Evolutionary conservation across 2,113 vertebrate species (phyloP).

Genomic region (Pyrgilauda ruficollis): DNA sequence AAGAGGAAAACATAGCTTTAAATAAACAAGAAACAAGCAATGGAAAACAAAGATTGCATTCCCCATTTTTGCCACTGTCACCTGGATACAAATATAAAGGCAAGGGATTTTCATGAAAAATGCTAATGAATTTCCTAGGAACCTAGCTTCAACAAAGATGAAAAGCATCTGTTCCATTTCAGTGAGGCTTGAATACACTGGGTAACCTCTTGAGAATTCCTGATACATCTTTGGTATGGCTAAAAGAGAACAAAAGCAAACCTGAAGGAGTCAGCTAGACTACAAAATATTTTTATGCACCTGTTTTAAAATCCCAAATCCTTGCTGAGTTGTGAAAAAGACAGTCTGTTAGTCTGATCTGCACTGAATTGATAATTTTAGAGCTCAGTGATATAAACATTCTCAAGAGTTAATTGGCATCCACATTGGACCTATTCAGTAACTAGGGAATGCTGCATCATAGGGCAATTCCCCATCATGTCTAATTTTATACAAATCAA

Average conservation of each 20-base stretch:
- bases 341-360: neutral
- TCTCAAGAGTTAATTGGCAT: neutral
- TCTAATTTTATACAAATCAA: neutral
- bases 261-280: neutral
- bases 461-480: neutral
- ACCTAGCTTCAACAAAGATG: neutral
- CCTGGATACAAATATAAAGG: neutral
- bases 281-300: neutral
- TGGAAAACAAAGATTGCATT: neutral
- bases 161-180: constrained; percentile 10
- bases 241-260: neutral
- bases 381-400: neutral
- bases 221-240: neutral
- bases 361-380: neutral
- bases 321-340: neutral
- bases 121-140: constrained; percentile 16
- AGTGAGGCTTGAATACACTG: neutral
- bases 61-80: neutral
- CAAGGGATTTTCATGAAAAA: constrained; percentile 3
- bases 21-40: neutral
- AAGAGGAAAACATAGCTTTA: neutral
- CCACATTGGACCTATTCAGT: neutral
- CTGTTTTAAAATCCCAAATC: neutral
- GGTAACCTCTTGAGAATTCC: neutral
- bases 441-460: neutral